Percentiles rank a stretch among this genome's conserved stretches.
These are phyloP conservation scores for Eufriesea mexicana DNA, from an alignment of 1,140 invertebrate species.

Conservation along the genomic window DNA sequence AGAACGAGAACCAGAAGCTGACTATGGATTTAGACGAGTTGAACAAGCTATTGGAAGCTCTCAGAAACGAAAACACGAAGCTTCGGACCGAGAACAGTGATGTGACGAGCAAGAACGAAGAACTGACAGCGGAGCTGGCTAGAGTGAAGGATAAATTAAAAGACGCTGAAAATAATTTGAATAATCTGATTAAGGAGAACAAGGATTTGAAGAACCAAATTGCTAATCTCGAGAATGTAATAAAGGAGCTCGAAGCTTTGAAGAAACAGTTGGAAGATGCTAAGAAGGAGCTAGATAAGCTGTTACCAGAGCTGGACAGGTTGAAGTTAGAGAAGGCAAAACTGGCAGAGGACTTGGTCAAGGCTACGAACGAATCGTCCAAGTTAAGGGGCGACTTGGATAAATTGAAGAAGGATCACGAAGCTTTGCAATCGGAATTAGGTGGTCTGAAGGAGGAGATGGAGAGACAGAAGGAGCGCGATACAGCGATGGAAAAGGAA, in stretches of 20 bases:
- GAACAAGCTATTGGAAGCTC: constrained; percentile 25
- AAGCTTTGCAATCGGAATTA: not conserved
- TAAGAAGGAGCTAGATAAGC: not conserved
- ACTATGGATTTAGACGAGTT: constrained; percentile 10
- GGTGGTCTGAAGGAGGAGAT: not conserved
- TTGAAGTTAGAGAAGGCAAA: constrained; percentile 44
- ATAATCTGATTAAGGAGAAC: constrained; percentile 40
- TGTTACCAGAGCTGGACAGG: constrained; percentile 22
- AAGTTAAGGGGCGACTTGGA: not conserved
- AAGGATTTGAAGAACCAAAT: constrained; percentile 12
- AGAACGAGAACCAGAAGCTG: constrained; percentile 6
- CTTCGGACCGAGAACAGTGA: constrained; percentile 8
- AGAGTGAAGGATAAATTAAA: constrained; percentile 32
- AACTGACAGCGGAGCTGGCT: constrained; percentile 32
- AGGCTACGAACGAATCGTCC: not conserved
- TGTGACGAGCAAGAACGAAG: constrained; percentile 13
- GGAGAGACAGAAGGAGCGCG: not conserved
- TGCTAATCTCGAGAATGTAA: constrained; percentile 1
- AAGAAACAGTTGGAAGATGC: not conserved
- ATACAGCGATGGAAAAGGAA: not conserved
- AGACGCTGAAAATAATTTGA: constrained; percentile 21
- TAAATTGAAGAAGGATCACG: not conserved
- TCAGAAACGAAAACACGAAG: not conserved
- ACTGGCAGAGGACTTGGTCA: not conserved
- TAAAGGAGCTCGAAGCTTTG: constrained; percentile 31